These are phyloP conservation scores for Microctonus brassicae DNA, from an alignment of 2,888 invertebrate genomes.

Conservation along the genomic window DNA sequence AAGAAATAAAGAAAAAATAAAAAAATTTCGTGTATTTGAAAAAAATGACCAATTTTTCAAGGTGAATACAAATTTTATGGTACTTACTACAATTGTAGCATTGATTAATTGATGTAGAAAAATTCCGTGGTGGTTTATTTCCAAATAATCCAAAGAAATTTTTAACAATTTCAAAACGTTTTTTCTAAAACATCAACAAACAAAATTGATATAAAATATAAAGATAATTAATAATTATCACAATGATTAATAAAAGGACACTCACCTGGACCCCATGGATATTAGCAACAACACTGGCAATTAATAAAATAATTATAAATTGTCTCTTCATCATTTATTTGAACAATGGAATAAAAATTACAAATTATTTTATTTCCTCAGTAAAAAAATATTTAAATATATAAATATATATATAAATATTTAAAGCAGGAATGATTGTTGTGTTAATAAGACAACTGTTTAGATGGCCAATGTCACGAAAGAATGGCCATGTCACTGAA, in stretches of 20 bases:
- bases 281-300: conserved; percentile 24
- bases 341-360: not conserved
- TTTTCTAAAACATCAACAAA: conserved; percentile 39
- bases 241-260: not conserved
- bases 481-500: conserved; percentile 5
- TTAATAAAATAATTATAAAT: conserved; percentile 35
- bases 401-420: too few species aligned
- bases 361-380: not conserved
- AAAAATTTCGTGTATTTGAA: too few species aligned
- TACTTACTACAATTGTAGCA: conserved; percentile 81
- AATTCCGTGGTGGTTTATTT: conserved; percentile 75
- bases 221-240: too few species aligned
- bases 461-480: not conserved
- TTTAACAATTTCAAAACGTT: conserved; percentile 49
- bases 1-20: not conserved
- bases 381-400: too few species aligned
- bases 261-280: conserved; percentile 40
- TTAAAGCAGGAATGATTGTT: not conserved
- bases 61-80: conserved; percentile 11
- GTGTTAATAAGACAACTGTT: not conserved
- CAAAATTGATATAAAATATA: too few species aligned
- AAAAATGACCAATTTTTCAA: too few species aligned
- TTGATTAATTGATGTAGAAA: conserved; percentile 72
- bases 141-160: conserved; percentile 74
- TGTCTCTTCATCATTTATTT: conserved; percentile 37